phyloP scores from a whole-genome alignment of 2,113 vertebrate genomes.

The Physeter macrocephalus region DNA sequence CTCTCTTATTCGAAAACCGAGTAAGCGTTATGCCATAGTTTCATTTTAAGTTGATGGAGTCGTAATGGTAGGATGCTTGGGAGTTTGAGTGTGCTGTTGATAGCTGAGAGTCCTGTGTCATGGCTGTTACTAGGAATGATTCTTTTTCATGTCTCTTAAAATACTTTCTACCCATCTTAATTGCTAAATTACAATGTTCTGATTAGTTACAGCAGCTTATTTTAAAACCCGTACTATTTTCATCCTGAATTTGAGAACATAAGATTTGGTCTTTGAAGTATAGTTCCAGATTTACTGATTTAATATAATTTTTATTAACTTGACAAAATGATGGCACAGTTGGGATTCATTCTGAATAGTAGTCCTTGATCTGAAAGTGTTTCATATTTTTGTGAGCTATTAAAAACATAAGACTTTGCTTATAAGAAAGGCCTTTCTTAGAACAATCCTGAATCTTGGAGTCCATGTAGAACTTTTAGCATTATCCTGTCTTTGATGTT shows the following conservation, averaged over 20 bases:
- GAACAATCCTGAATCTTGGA: neutral
- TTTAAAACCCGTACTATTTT: neutral
- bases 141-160: neutral
- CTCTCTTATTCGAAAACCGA: neutral
- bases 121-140: neutral
- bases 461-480: neutral
- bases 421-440: neutral
- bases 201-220: neutral
- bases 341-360: neutral
- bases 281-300: neutral
- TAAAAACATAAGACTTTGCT: neutral
- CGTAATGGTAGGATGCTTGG: too few relatives aligned
- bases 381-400: neutral
- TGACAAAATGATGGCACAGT: neutral
- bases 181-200: neutral
- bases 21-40: neutral
- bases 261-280: neutral
- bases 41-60: neutral
- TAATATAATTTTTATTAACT: neutral
- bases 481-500: neutral
- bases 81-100: neutral
- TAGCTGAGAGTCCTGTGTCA: neutral
- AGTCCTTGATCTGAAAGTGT: neutral
- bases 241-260: neutral
- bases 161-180: neutral